phyloP scores from a whole-genome alignment of 2,888 invertebrate genomes.

The Callinectes sapidus region DNA sequence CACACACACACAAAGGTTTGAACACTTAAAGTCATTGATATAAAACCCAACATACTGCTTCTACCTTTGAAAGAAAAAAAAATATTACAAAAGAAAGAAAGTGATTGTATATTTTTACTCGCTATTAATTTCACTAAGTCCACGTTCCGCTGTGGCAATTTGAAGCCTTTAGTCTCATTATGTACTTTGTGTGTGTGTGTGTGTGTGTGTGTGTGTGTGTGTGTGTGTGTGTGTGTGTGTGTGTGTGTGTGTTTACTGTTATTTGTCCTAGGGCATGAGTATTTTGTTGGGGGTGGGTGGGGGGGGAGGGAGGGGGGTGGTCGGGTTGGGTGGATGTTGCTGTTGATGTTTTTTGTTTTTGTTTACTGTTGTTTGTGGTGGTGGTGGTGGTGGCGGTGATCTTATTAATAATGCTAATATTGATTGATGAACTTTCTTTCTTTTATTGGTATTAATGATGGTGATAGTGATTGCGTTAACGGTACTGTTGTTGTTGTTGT shows the following conservation, averaged over 20 bases:
- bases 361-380: no score
- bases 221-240: slow-evolving; percentile 22
- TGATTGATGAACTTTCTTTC: no score
- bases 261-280: background rate
- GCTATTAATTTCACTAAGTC: background rate
- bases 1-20: background rate
- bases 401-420: no score
- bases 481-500: no score
- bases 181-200: background rate
- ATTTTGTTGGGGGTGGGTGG: background rate
- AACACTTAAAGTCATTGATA: background rate
- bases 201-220: slow-evolving; percentile 9
- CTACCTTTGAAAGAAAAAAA: background rate
- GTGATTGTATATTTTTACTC: background rate
- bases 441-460: background rate
- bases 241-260: slow-evolving; percentile 16
- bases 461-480: background rate
- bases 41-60: background rate
- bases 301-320: background rate
- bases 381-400: no score
- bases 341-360: no score
- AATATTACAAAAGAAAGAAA: background rate
- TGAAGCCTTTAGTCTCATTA: background rate
- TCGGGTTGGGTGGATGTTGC: no score
- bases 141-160: background rate